Conservation (phyloP, 1,140 invertebrate species). For the Bombus ignitus region DNA sequence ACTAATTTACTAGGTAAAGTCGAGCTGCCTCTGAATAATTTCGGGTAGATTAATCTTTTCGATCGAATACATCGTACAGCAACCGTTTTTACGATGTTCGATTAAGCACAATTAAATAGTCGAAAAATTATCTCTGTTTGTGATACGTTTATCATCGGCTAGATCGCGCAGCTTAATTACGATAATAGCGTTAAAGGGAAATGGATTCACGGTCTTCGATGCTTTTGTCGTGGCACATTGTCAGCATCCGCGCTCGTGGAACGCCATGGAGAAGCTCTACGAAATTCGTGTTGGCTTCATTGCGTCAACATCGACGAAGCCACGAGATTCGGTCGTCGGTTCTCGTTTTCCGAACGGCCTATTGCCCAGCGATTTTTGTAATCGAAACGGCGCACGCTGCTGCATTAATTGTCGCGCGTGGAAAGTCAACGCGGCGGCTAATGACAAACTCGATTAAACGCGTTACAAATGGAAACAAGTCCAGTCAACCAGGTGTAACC, state of each 20-base stretch:
- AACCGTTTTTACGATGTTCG: too few relatives aligned
- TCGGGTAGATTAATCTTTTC: too few relatives aligned
- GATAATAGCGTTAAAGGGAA: constrained; percentile 3
- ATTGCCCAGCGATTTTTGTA: background rate
- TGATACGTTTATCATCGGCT: too few relatives aligned
- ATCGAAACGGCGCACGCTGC: background rate
- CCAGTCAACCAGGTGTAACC: background rate
- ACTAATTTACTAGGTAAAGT: too few relatives aligned
- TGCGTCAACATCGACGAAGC: background rate
- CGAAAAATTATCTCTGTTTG: too few relatives aligned
- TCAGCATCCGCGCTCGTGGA: background rate
- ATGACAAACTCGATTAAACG: constrained; percentile 33
- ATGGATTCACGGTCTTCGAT: constrained; percentile 17
- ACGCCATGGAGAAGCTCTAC: background rate
- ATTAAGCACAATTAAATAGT: too few relatives aligned
- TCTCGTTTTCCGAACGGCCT: too few relatives aligned
- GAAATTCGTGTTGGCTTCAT: constrained; percentile 23
- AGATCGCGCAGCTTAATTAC: constrained; percentile 1
- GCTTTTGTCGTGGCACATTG: constrained; percentile 3
- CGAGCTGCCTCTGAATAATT: too few relatives aligned
- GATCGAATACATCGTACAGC: too few relatives aligned
- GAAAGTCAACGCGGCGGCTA: constrained; percentile 13
- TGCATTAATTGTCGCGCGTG: background rate
- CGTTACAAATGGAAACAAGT: background rate
- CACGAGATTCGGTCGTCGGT: too few relatives aligned